Conservation (phyloP, 2,797 vertebrate species). For the Crocidura indochinensis region DNA sequence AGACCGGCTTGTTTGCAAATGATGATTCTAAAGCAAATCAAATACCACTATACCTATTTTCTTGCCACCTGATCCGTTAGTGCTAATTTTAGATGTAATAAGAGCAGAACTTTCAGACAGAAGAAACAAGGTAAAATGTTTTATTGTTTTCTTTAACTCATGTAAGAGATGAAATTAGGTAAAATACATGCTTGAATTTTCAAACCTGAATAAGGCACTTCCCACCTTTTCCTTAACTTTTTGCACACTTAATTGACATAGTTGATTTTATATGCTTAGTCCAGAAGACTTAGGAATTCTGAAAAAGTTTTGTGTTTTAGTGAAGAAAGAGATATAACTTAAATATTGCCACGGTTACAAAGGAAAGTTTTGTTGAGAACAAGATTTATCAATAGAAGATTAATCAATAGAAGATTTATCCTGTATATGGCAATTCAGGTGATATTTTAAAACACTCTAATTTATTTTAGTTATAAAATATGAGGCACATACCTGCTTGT, state of each 20-base stretch:
- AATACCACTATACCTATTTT: conserved; percentile 49
- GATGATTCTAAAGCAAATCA: conserved; percentile 52
- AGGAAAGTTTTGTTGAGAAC: background rate
- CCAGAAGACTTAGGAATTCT: background rate
- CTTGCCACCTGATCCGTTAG: conserved; percentile 35
- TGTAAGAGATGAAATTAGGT: conserved; percentile 31
- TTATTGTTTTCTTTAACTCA: background rate
- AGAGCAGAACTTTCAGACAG: background rate
- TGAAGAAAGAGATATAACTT: background rate
- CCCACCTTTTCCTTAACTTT: conserved; percentile 3
- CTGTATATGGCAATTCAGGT: background rate
- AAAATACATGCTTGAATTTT: conserved; percentile 31
- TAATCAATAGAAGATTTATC: background rate
- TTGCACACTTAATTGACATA: background rate
- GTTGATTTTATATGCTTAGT: conserved; percentile 15
- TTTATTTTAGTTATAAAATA: conserved; percentile 4
- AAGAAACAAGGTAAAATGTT: conserved; percentile 1
- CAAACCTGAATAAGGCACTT: conserved; percentile 40
- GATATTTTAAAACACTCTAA: conserved; percentile 32
- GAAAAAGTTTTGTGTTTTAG: background rate
- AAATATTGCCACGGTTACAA: background rate
- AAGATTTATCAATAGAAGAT: background rate
- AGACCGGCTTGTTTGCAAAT: conserved; percentile 34
- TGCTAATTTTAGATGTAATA: conserved; percentile 12
- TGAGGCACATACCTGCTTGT: conserved; percentile 3